Evolutionary conservation across 2,888 invertebrate genomes (phyloP), one percentile per base, ranked within the genome.

Genomic region (Osedax fenrisi): DNA sequence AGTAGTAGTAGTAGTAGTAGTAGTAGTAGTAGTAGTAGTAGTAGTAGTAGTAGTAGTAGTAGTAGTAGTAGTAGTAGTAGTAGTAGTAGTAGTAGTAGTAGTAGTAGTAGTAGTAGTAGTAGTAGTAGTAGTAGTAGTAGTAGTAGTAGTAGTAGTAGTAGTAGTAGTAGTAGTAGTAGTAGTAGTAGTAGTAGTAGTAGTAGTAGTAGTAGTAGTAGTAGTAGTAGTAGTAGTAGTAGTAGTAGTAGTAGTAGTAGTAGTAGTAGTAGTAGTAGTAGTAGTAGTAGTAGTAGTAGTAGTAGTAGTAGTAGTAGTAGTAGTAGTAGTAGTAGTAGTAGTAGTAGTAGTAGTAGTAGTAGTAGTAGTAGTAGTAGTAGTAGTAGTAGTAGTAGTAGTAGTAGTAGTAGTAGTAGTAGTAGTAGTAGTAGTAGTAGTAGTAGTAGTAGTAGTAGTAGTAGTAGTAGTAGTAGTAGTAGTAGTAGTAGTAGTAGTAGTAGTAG

Each of bases 261-360:
- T 27, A 27, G 70, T 70, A 70, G 70, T 70, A 70, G 70, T 70
- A 70, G 70, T 70, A 70, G 70, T 70, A 70, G 70, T 70, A 61
- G 70, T 70, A 70, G 70, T 70, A 10, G 61, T 2, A 61, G 70
- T 70, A 70, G 56, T 70, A 70, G 70, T 70, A 27, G 56, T 70
- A 70, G 70, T 70, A 70, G 70, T 64, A 70, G 71, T 70, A 56
- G 72, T 1, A 64, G 72, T 64, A 56, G 72, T 1, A 64, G 72
- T 64, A 72, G 72, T 0, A 64, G 72, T 62, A 64, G 61, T 3
- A 62, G 56, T 1, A 71, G 0, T 71, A 62, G 59, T 62, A 71
- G 61, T 72, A 64, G 72, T 13, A 64, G 64, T 22, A 21, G 23
- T 0, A 64, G 64, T 22, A 21, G 64, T 17, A 64, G 21, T 64